phyloP scores from a whole-genome alignment of 1,140 invertebrate species.

The Laodelphax striatellus region DNA sequence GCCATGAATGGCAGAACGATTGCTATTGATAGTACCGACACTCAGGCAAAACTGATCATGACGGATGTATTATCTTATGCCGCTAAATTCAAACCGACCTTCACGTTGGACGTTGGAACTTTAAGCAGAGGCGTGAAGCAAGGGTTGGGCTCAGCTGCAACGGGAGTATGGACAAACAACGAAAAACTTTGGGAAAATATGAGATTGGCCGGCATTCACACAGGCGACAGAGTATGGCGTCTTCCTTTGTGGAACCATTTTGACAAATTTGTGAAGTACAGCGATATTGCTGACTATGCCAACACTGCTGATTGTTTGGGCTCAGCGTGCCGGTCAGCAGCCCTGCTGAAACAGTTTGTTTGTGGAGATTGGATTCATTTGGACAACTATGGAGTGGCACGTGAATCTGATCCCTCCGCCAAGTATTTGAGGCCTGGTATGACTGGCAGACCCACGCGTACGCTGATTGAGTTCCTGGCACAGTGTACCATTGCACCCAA shows the following conservation, averaged over 20 bases:
- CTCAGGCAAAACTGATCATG: constrained; percentile 48
- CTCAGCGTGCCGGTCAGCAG: constrained; percentile 38
- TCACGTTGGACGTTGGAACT: constrained; percentile 50
- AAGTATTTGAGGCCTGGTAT: constrained; percentile 26
- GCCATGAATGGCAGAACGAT: constrained; percentile 53
- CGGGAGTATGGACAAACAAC: constrained; percentile 45
- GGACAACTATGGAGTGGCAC: constrained; percentile 45
- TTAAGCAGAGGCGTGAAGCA: constrained; percentile 44
- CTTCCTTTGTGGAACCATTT: constrained; percentile 48
- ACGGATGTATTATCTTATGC: constrained; percentile 52
- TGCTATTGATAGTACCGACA: constrained; percentile 52
- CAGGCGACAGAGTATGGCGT: constrained; percentile 53
- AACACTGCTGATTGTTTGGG: constrained; percentile 21
- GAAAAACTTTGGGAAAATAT: constrained; percentile 37
- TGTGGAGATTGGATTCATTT: constrained; percentile 42
- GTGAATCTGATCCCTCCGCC: constrained; percentile 13
- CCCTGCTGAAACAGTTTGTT: constrained; percentile 46
- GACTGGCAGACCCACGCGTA: constrained; percentile 21
- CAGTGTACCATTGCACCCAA: constrained; percentile 5
- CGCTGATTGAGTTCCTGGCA: constrained; percentile 23
- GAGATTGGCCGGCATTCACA: constrained; percentile 37
- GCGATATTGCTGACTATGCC: not conserved
- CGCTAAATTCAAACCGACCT: constrained; percentile 42
- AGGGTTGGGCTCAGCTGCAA: constrained; percentile 39
- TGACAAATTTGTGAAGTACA: constrained; percentile 18